Percentiles rank a stretch among this genome's conserved stretches.
phyloP scores from a whole-genome alignment of 2,113 vertebrate genomes.

The Tringa solitaria region DNA sequence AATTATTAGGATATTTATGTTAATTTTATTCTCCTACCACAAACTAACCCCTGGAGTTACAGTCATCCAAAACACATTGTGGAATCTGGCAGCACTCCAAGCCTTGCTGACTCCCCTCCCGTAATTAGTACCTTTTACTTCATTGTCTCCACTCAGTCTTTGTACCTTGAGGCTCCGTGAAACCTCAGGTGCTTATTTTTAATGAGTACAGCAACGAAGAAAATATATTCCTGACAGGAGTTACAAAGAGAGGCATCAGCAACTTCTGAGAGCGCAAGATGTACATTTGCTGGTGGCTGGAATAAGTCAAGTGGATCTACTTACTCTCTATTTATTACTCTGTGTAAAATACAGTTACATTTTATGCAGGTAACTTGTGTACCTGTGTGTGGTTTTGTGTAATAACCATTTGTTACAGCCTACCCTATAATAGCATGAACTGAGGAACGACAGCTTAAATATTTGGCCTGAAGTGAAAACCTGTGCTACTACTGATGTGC shows the following conservation, averaged over 20 bases:
- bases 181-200: neutral
- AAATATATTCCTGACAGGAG: neutral
- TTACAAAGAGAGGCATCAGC: neutral
- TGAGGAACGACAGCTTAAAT: neutral
- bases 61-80: neutral
- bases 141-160: neutral
- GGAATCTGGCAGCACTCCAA: neutral
- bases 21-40: constrained; percentile 17
- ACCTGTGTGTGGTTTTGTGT: too few species aligned
- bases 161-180: neutral
- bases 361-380: neutral
- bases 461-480: neutral
- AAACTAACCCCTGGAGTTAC: neutral
- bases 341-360: neutral
- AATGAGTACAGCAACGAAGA: neutral
- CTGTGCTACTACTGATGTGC: neutral
- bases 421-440: neutral
- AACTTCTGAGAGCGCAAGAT: neutral
- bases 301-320: neutral
- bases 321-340: neutral
- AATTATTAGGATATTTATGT: constrained; percentile 27
- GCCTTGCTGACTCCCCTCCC: neutral
- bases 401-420: neutral
- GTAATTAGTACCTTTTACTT: neutral
- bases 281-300: neutral